A percentile compares a stretch with the other conserved stretches of the same genome.
These are phyloP conservation scores for Myathropa florea DNA, from an alignment of 2,888 invertebrate genomes.

Conservation along the genomic window DNA sequence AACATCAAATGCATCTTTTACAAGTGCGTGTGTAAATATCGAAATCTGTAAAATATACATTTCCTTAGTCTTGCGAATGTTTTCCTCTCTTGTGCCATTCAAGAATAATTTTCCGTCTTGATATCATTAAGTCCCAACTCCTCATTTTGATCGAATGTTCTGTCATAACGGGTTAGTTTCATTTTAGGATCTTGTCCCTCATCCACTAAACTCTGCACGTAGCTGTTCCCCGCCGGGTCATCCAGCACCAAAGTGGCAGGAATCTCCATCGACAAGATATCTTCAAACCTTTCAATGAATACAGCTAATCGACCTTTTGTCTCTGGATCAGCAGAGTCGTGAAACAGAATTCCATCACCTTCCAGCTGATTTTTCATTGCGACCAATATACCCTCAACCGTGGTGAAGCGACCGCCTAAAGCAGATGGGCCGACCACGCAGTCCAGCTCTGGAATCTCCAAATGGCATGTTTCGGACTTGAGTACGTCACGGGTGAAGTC, in stretches of 20 bases:
- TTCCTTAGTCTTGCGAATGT: neutral
- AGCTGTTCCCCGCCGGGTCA: slow-evolving; percentile 99
- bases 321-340: slow-evolving; percentile 86
- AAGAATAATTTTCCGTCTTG: slow-evolving; percentile 91
- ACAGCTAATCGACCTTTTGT: slow-evolving; percentile 82
- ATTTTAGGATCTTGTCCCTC: slow-evolving; percentile 87
- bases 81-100: neutral
- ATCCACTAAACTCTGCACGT: slow-evolving; percentile 91
- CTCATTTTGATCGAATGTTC: slow-evolving; percentile 95
- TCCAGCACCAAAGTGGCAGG: slow-evolving; percentile 91
- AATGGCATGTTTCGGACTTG: slow-evolving; percentile 92
- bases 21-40: slow-evolving; percentile 27
- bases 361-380: slow-evolving; percentile 90
- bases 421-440: slow-evolving; percentile 92
- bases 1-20: neutral
- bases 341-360: slow-evolving; percentile 85
- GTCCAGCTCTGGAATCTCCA: slow-evolving; percentile 93
- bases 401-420: slow-evolving; percentile 95
- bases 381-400: slow-evolving; percentile 92
- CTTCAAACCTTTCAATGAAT: slow-evolving; percentile 86
- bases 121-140: slow-evolving; percentile 97
- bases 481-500: slow-evolving; percentile 97
- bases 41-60: slow-evolving; percentile 29
- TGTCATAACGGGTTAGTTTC: slow-evolving; percentile 89
- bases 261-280: slow-evolving; percentile 84